Base-by-base conservation (phyloP, 2,797 vertebrate genomes). In the Epinephelus coioides region DNA sequence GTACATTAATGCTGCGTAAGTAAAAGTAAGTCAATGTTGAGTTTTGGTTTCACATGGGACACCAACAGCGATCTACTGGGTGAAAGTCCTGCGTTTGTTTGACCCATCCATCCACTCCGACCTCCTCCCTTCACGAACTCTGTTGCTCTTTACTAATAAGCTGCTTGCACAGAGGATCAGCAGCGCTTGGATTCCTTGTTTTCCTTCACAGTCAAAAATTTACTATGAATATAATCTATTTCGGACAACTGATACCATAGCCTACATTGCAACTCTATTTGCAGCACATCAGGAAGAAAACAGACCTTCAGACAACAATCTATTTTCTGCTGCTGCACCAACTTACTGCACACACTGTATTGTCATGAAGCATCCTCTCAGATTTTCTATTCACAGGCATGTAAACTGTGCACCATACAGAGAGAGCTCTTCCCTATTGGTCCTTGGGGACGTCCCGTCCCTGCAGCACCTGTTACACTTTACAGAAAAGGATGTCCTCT, bases 391-490 rank as follows among this genome's bases (percentile, higher is more conserved):
- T 90, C 51, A 62, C 47, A 75, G 47, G 10, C n/a, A 44, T 43
- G 64, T 79, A 73, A 83, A 85, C 67, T 63, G 27, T 64, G 43
- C n/a, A 67, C 3, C 17, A 34, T 30, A 56, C 56, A 74, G 54
- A 46, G 73, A 19, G 19, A 46, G 17, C 54, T 64, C 76, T 60
- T 74, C 76, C 67, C 57, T 78, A 68, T 81, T 55, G 71, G 76
- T 84, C 88, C 88, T 70, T 17, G 5, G 81, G 81, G 80, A 69
- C 53, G 6, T 9, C 9, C 62, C 8, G 7, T 77, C 55, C 60
- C 72, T 71, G 21, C n/a, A 72, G 62, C 90, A 92, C 91, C 91
- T 91, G 88, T 86, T 84, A 47, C 68, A 65, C 61, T 46, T 73
- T 44, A 63, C 70, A 59, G 23, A 63, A 38, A 46, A 85, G 84